Conservation (phyloP, 2,888 invertebrate species). For the Drosophila helvetica region DNA sequence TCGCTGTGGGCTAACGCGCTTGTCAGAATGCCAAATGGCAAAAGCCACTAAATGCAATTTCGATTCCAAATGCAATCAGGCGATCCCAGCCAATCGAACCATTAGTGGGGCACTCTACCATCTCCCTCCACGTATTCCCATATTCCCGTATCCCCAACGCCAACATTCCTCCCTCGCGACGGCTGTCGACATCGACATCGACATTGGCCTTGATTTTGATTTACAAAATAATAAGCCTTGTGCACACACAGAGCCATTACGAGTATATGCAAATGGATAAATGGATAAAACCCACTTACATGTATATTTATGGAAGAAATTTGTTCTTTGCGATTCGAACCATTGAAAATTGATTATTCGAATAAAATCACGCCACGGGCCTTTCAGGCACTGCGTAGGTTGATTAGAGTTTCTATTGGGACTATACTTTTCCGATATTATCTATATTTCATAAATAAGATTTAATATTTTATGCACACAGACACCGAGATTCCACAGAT, state of each 20-base stretch:
- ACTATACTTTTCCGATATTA: background rate
- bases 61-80: slow-evolving; percentile 62
- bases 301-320: background rate
- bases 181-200: slow-evolving; percentile 36
- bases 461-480: background rate
- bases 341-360: background rate
- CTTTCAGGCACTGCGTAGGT: background rate
- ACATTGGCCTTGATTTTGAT: slow-evolving; percentile 76
- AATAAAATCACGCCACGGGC: background rate
- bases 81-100: slow-evolving; percentile 54
- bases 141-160: slow-evolving; percentile 2
- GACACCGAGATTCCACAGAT: no score
- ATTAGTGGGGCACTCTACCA: slow-evolving; percentile 48
- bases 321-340: background rate
- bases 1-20: background rate
- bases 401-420: background rate
- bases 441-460: background rate
- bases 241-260: slow-evolving; percentile 8
- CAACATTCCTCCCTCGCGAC: slow-evolving; percentile 17
- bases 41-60: slow-evolving; percentile 53
- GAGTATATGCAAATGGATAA: slow-evolving; percentile 15
- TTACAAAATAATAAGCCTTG: slow-evolving; percentile 39
- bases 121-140: background rate
- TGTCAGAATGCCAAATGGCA: slow-evolving; percentile 61
- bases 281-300: slow-evolving; percentile 29